Percentiles rank a stretch among this genome's conserved stretches.
Evolutionary conservation across 2,113 vertebrate genomes (phyloP).

Genomic region (Cololabis saira): DNA sequence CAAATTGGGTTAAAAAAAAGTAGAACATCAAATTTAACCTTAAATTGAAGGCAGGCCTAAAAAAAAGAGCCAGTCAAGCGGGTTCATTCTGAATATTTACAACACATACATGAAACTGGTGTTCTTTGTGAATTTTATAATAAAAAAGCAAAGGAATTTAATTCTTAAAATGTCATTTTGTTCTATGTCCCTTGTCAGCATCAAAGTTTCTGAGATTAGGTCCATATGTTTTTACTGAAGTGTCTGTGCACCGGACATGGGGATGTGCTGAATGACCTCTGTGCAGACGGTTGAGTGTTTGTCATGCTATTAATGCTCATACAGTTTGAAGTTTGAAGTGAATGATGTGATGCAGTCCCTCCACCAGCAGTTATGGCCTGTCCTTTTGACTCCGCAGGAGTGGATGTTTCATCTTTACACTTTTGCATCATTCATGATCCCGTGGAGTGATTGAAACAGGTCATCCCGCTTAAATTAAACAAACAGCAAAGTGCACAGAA

Average conservation of each 20-base stretch:
- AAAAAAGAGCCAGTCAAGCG: too few species aligned
- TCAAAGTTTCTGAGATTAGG: too few species aligned
- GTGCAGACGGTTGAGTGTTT: neutral
- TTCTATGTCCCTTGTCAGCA: too few species aligned
- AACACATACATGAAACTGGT: neutral
- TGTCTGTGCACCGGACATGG: too few species aligned
- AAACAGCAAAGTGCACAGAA: constrained; percentile 2
- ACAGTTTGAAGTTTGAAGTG: constrained; percentile 18
- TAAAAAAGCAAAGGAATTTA: neutral
- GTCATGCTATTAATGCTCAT: constrained; percentile 8
- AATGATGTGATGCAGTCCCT: constrained; percentile 14
- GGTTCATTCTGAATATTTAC: neutral
- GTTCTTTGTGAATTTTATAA: neutral
- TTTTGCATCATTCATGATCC: constrained; percentile 8
- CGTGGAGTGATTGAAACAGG: constrained; percentile 17
- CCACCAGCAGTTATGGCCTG: constrained; percentile 32
- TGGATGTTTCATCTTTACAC: constrained; percentile 31
- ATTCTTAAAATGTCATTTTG: neutral
- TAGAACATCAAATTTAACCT: too few species aligned
- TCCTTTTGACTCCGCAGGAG: constrained; percentile 51
- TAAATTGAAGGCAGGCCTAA: too few species aligned
- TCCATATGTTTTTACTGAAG: too few species aligned
- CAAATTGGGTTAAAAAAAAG: too few species aligned
- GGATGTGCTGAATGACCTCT: too few species aligned
- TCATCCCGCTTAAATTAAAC: constrained; percentile 36